Base-by-base conservation (phyloP, 2,888 invertebrate species). In the Blastobasis lacticolella region DNA sequence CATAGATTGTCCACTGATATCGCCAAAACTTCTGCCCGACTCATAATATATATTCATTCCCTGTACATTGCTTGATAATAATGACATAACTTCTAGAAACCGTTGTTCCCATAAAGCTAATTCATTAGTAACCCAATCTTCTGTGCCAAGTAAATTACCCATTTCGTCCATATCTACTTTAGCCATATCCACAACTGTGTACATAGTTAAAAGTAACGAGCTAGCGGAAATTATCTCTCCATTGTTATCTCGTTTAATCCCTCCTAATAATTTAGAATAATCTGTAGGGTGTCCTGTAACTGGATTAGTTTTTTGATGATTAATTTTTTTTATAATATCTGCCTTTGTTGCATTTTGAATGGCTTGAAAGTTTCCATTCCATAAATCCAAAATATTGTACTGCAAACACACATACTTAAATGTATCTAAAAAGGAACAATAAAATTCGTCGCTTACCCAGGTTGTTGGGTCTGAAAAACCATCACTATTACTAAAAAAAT, bases 21-120 rank as follows among this genome's bases (percentile, higher is more conserved):
- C 94, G n/a, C 92, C 94, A 79, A 93, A 95, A 75, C 94, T 93
- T 75, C 92, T 82, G 2, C 90, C 91, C 45, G 92, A 85, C 60
- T 89, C 88, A 75, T 91, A 92, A 69, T 83, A 91, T 40, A 92
- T 59, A 45, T 81, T 73, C 5, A 89, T 64, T 38, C 82, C 78
- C 46, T 63, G 77, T 59, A 61, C 63, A 63, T 71, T 75, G 54
- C 64, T 61, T 52, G 76, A 70, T 60, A 80, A 45, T 61, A 68
- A 60, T 47, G 81, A 63, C 75, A 92, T 78, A 52, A 81, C 61
- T 3, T 84, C 63, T 57, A 90, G 68, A 75, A 90, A 93, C 55
- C 82, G 73, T n/a, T 75, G 67, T 80, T 93, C 93, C 92, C 93
- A 93, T 53, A 85, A 67, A 10, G 91, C 79, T 49, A 90, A 77